These are phyloP conservation scores for Parus major DNA, from an alignment of 2,113 vertebrate genomes.

Conservation along the genomic window DNA sequence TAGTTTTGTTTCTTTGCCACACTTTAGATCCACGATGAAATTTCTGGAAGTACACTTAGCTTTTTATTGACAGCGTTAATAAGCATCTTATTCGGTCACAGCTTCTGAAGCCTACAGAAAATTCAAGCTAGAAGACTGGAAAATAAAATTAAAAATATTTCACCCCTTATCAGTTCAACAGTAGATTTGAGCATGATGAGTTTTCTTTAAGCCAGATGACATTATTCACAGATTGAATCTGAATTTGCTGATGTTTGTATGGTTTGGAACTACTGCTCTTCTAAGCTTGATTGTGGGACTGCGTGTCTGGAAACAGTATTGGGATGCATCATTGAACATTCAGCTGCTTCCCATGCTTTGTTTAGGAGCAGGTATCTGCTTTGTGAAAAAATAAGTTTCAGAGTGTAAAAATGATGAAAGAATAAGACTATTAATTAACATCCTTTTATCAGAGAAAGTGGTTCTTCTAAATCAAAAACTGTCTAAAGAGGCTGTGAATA, in stretches of 20 bases:
- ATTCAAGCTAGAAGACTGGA: background rate
- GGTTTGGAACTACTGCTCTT: background rate
- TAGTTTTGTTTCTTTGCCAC: background rate
- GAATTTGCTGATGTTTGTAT: background rate
- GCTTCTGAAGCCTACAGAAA: background rate
- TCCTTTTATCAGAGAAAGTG: background rate
- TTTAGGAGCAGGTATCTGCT: background rate
- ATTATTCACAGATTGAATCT: background rate
- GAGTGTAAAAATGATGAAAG: background rate
- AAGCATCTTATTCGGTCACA: background rate
- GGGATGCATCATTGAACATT: background rate
- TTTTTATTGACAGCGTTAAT: background rate
- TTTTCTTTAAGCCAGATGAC: background rate
- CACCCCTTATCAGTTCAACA: background rate
- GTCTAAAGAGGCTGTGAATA: background rate
- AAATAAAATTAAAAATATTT: background rate
- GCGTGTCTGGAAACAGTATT: background rate
- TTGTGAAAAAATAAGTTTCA: background rate
- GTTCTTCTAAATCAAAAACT: background rate
- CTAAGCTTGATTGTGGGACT: background rate
- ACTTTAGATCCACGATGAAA: background rate
- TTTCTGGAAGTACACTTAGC: background rate
- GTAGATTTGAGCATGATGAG: background rate
- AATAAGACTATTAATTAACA: background rate
- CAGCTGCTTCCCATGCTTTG: background rate